A percentile compares a stretch with the other conserved stretches of the same genome.
phyloP scores from a whole-genome alignment of 2,888 invertebrate species.

The Brachypterus glaber region DNA sequence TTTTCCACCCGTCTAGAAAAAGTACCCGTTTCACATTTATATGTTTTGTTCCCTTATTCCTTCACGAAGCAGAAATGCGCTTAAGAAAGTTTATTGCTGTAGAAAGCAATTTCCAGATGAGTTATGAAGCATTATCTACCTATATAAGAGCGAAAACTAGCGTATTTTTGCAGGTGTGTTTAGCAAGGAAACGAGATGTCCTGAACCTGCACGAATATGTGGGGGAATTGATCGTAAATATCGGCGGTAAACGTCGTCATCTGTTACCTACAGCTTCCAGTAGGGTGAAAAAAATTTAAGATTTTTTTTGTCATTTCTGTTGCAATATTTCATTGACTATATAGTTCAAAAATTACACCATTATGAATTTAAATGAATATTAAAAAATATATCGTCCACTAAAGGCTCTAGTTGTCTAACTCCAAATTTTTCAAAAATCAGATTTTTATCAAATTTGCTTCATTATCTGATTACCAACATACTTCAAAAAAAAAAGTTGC shows the following conservation, averaged over 20 bases:
- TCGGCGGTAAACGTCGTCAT: conserved; percentile 41
- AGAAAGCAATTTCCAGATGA: conserved; percentile 41
- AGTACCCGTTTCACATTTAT: conserved; percentile 8
- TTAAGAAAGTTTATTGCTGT: conserved; percentile 39
- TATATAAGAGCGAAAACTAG: conserved; percentile 39
- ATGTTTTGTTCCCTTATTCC: conserved; percentile 14
- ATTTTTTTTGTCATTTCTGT: too few species aligned
- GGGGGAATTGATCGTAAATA: conserved; percentile 41
- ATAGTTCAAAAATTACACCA: too few species aligned
- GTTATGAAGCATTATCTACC: conserved; percentile 43
- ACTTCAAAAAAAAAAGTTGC: too few species aligned
- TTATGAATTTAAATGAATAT: too few species aligned
- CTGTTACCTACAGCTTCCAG: conserved; percentile 39
- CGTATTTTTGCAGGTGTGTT: conserved; percentile 42
- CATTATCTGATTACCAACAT: too few species aligned
- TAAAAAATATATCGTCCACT: too few species aligned
- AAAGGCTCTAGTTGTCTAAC: too few species aligned
- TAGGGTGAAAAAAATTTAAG: too few species aligned
- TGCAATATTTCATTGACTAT: too few species aligned
- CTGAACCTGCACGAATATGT: conserved; percentile 30
- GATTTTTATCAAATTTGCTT: too few species aligned
- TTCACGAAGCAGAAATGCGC: conserved; percentile 32
- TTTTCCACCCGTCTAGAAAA: too few species aligned
- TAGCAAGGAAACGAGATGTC: conserved; percentile 32
- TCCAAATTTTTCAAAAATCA: too few species aligned